Evolutionary conservation across 2,797 vertebrate species (phyloP).

Genomic region (Hypotaenidia okinawae): DNA sequence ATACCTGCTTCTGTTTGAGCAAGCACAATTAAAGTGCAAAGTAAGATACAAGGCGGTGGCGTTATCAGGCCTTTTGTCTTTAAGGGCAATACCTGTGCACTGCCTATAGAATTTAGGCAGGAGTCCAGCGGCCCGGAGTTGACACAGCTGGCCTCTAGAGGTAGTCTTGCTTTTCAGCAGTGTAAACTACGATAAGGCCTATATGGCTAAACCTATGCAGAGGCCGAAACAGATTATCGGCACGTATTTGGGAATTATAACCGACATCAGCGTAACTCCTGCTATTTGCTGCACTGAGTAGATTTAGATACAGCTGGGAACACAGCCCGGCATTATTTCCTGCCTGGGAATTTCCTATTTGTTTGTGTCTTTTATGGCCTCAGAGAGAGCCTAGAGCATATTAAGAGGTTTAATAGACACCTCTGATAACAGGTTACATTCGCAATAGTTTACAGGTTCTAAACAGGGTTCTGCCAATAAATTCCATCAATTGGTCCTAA

Average conservation of each 20-base stretch:
- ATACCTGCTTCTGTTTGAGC: background rate
- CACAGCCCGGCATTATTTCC: background rate
- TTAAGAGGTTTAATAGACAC: background rate
- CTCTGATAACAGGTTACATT: background rate
- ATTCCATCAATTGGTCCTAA: background rate
- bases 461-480: background rate
- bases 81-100: background rate
- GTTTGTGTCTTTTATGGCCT: background rate
- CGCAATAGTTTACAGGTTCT: background rate
- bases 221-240: background rate
- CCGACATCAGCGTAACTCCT: background rate
- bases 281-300: background rate
- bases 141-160: conserved; percentile 41
- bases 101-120: background rate
- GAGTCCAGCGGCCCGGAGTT: conserved; percentile 8
- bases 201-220: background rate
- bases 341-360: background rate
- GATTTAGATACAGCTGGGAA: background rate
- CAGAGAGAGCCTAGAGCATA: background rate
- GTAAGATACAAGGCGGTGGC: background rate
- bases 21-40: conserved; percentile 10
- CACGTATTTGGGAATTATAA: background rate
- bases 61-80: background rate
- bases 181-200: background rate
- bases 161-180: background rate